Percentiles rank a stretch among this genome's conserved stretches.
Evolutionary conservation across 2,113 vertebrate genomes (phyloP).

Genomic region (zebrafish (Danio rerio)): DNA sequence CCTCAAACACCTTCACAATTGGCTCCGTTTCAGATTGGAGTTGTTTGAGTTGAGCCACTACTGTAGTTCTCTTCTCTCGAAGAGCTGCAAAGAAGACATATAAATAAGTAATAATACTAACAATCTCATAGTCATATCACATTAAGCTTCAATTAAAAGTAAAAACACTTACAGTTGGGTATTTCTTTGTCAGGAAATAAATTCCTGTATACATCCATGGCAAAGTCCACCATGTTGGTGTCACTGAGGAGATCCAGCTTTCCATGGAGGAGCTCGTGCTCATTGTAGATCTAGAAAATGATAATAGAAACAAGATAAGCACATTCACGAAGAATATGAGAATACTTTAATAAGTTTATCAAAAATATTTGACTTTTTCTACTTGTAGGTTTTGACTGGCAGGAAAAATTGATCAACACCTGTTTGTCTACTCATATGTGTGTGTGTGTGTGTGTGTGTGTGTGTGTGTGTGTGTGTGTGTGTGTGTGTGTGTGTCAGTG

Average conservation of each 20-base stretch:
- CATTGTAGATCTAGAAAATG: slow-evolving; percentile 77
- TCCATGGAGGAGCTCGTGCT: slow-evolving; percentile 92
- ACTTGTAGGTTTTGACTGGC: no score
- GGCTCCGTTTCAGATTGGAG: slow-evolving; percentile 95
- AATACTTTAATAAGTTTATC: no score
- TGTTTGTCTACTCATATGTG: no score
- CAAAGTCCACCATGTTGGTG: slow-evolving; percentile 99
- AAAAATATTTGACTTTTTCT: no score
- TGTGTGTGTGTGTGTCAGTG: no score
- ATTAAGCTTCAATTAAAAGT: not conserved
- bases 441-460: no score
- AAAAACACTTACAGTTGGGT: slow-evolving; percentile 84
- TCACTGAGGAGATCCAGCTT: slow-evolving; percentile 97
- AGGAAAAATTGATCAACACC: no score
- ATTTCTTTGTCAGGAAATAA: slow-evolving; percentile 90
- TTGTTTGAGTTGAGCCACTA: slow-evolving; percentile 95
- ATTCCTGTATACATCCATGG: slow-evolving; percentile 98
- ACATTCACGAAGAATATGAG: not conserved
- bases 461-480: no score
- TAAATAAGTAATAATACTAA: not conserved
- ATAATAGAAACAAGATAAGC: not conserved
- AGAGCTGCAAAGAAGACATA: slow-evolving; percentile 76
- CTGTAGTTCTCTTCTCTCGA: slow-evolving; percentile 91
- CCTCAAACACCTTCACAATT: slow-evolving; percentile 98
- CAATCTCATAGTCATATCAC: not conserved